Base-by-base conservation (phyloP, 2,888 invertebrate genomes). In the Pollenia labialis region DNA sequence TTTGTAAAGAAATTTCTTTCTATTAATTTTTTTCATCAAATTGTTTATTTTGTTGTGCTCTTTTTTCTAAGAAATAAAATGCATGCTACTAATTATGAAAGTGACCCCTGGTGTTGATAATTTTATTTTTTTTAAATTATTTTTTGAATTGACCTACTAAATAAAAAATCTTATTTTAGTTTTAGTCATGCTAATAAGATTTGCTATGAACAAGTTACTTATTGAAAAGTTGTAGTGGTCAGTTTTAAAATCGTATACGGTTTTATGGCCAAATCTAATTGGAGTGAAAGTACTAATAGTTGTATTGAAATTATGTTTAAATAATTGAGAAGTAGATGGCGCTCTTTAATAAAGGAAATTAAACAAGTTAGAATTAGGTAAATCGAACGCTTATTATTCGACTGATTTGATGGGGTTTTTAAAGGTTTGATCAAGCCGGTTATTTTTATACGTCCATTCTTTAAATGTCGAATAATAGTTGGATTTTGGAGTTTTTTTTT, bases 51-150 rank as follows among this genome's bases (percentile, higher is more conserved):
- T 62, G 14, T 54, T 8, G 44, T 52, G 11, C 12, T 48, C 56
- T 32, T n/a, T 76, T 9, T 42, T n/a, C 2, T 46, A 8, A 60
- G 1, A 50, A 58, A 48, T 66, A 69, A 40, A 79, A 69, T 71
- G 32, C 52, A 52, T 68, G 23, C 32, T 42, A 56, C 16, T 58
- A 66, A 66, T 81, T 58, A 60, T 12, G 32, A 58, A 16, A 68
- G 50, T 75, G 66, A 75, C 58, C 81, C 42, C 66, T 75, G 48
- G 74, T 75, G 75, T 60, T 68, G 32, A 74, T 50, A 48, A 32
- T 32, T 6, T 32, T 32, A 32, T 32, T 4, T 46, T 72, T 40
- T 16, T 44, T 48, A 40, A 52, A 52, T 6, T 32, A 6, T 32
- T 32, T 32, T 32, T 32, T 32, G 10, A 11, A 10, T 2, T 71